Conservation (phyloP, 2,888 invertebrate genomes). For the Invenusta paracnida region DNA sequence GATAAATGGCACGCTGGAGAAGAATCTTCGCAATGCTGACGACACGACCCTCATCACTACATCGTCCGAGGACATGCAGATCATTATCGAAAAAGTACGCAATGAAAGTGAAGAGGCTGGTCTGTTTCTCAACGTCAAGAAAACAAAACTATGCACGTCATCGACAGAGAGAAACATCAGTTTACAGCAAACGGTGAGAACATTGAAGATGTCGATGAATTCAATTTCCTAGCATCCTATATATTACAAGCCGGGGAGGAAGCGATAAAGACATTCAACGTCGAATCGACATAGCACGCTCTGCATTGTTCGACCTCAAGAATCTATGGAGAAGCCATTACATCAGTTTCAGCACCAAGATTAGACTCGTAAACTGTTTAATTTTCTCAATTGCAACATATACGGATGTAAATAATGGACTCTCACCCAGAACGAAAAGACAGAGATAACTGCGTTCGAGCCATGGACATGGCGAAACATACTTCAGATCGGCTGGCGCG, state of each 20-base stretch:
- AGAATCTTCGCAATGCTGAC: neutral
- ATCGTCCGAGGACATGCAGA: neutral
- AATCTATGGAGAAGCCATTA: neutral
- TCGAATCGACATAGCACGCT: constrained; percentile 2
- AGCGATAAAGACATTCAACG: neutral
- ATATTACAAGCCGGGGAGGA: too few species aligned
- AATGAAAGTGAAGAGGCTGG: neutral
- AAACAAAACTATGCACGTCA: too few species aligned
- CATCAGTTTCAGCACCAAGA: too few species aligned
- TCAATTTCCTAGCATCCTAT: too few species aligned
- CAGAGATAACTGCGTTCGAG: neutral
- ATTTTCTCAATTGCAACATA: constrained; percentile 21
- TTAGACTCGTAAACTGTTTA: constrained; percentile 13
- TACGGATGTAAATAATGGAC: neutral
- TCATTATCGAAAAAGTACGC: neutral
- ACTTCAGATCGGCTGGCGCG: constrained; percentile 5
- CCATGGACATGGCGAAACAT: neutral
- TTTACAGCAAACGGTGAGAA: too few species aligned
- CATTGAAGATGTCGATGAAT: too few species aligned
- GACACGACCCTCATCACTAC: neutral
- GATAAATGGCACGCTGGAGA: neutral
- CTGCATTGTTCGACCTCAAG: neutral
- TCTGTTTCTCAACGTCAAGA: too few species aligned
- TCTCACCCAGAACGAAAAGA: neutral
- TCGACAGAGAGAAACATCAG: too few species aligned